Evolutionary conservation across 1,140 invertebrate genomes (phyloP), one percentile per base, ranked within the genome.

Genomic region (Caerostris extrusa): DNA sequence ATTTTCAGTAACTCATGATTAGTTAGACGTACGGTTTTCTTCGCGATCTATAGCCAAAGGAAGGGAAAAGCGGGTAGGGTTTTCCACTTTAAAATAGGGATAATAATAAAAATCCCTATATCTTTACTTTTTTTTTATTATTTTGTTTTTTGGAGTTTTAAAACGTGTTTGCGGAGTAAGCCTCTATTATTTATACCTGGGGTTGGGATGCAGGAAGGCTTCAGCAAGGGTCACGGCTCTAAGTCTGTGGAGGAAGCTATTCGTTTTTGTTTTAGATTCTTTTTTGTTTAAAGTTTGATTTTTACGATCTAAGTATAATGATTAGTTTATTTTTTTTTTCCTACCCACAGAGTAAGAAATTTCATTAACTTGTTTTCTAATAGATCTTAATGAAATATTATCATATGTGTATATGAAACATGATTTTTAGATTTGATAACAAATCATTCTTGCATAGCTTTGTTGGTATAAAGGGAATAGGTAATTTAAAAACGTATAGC

Each of bases 1-100:
- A 90, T 90, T 90, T 90, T 90, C 89, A n/a, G 89, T 90, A 90
- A 90, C 89, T 90, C 89, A 90, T 69, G 69, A 90, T 90, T 90
- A 90, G 89, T 64, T 89, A n/a, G 55, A 55, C 17, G 53, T 17
- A 89, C 71, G 89, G 17, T 57, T 77, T 53, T 8, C 34, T 12
- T 19, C 10, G 34, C 71, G 53, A 50, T 77, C 50, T 53, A 12
- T 53, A 50, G 71, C 71, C 61, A 64, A 64, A 64, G 12, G 17
- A 64, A 64, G 17, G 61, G 61, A 64, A 64, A 77, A 12, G 34
- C 34, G 7, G 4, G 69, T 77, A 88, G 17, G 56, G 86, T 55
- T 57, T 81, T 50, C 12, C 86, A 88, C 60, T 55, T 88, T 88
- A 57, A 53, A 88, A 67, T n/a, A 17, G 53, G 19, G 34, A 64